Percentiles rank a stretch among this genome's conserved stretches.
Evolutionary conservation across 2,797 vertebrate species (phyloP).

Genomic region (Euphonia xanthogaster): DNA sequence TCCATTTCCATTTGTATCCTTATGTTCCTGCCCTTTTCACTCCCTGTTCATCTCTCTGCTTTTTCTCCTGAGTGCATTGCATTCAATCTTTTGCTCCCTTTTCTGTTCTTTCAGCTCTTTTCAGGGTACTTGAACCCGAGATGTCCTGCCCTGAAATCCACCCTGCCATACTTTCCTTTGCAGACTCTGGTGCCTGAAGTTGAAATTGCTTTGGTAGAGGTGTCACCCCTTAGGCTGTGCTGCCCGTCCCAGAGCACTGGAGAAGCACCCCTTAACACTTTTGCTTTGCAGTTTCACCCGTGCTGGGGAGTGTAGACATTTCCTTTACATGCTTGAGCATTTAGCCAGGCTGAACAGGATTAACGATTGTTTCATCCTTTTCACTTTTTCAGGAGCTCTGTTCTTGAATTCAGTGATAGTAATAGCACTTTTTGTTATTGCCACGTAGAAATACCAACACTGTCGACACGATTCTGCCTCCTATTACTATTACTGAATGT

Average conservation of each 20-base stretch:
- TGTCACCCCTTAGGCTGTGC: background rate
- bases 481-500: constrained; percentile 69
- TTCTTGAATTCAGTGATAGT: constrained; percentile 76
- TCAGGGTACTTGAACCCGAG: background rate
- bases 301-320: background rate
- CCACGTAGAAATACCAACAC: constrained; percentile 48
- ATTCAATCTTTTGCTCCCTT: background rate
- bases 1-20: background rate
- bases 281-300: constrained; percentile 37
- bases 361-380: constrained; percentile 54
- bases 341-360: background rate
- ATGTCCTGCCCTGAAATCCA: background rate
- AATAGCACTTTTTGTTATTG: constrained; percentile 53
- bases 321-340: background rate
- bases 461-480: constrained; percentile 46
- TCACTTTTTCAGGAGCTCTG: constrained; percentile 73
- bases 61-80: background rate
- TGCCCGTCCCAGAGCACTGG: background rate
- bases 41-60: background rate
- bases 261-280: constrained; percentile 11
- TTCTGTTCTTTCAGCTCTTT: background rate
- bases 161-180: background rate
- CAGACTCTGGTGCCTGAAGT: background rate
- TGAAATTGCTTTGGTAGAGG: background rate
- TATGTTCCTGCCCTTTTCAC: background rate